These are phyloP conservation scores for Zaprionus africanus DNA, from an alignment of 1,140 invertebrate genomes.

Conservation along the genomic window DNA sequence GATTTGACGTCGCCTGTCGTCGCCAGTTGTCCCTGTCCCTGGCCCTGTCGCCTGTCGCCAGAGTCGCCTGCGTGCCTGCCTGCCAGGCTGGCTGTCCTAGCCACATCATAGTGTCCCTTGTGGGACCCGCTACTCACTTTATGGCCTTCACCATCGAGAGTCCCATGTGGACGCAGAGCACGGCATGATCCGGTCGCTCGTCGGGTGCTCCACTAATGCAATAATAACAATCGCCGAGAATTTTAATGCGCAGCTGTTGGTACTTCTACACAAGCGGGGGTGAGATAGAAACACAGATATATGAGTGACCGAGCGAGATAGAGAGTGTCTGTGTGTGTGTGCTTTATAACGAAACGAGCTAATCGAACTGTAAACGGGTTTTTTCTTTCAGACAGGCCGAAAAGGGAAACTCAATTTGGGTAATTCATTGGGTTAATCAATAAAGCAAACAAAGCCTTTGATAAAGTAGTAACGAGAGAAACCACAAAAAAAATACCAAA, in stretches of 20 bases:
- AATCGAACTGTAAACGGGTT: conserved; percentile 28
- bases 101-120: not conserved
- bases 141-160: conserved; percentile 98
- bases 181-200: conserved; percentile 95
- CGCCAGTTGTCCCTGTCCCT: not conserved
- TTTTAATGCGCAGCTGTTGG: conserved; percentile 97
- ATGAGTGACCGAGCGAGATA: not conserved
- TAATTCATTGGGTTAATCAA: conserved; percentile 9
- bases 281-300: not conserved
- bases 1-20: conserved; percentile 63
- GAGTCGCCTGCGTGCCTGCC: conserved; percentile 3
- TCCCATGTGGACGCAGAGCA: conserved; percentile 97
- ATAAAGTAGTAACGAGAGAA: not conserved
- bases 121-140: conserved; percentile 88
- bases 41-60: conserved; percentile 14
- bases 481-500: not conserved
- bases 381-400: not conserved
- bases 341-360: conserved; percentile 26
- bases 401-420: not conserved
- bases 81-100: too few species aligned
- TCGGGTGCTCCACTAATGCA: conserved; percentile 96
- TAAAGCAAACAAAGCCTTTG: conserved; percentile 7
- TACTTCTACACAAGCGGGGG: conserved; percentile 88
- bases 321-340: not conserved
- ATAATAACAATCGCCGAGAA: conserved; percentile 98